phyloP scores from a whole-genome alignment of 2,113 vertebrate species.

The Oceanites oceanicus region DNA sequence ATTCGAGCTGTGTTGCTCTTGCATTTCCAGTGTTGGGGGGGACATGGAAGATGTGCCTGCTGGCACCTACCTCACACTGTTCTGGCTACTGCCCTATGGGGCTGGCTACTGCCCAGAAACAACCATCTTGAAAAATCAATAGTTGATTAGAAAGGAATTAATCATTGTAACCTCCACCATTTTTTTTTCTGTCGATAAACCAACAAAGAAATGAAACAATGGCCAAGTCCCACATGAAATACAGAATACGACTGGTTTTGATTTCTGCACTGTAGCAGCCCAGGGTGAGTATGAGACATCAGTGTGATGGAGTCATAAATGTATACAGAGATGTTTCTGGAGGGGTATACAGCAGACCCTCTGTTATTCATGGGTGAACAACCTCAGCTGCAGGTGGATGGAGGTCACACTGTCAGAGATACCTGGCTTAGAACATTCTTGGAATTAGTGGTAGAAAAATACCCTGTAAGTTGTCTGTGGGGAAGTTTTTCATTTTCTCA shows the following conservation, averaged over 20 bases:
- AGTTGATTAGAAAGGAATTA: not conserved
- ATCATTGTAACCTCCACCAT: not conserved
- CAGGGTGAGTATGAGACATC: not conserved
- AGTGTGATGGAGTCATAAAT: not conserved
- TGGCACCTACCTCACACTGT: not conserved
- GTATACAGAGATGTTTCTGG: not conserved
- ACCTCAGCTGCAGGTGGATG: not conserved
- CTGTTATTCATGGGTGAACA: not conserved
- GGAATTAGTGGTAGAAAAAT: not conserved
- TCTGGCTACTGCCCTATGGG: not conserved
- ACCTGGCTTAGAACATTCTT: not conserved
- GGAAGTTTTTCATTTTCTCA: not conserved
- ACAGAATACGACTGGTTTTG: not conserved
- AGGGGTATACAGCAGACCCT: not conserved
- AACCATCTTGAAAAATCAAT: not conserved
- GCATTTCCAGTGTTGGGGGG: not conserved
- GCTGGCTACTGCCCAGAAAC: not conserved
- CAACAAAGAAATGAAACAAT: not conserved
- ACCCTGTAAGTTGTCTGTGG: not conserved
- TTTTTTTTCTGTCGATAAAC: not conserved
- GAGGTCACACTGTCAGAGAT: not conserved
- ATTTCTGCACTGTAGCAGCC: not conserved
- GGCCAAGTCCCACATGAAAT: not conserved
- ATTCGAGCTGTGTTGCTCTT: not conserved
- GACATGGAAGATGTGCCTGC: not conserved